Percentiles rank a stretch among this genome's conserved stretches.
Conservation (phyloP, 2,797 vertebrate genomes). For the Neopelma chrysocephalum region DNA sequence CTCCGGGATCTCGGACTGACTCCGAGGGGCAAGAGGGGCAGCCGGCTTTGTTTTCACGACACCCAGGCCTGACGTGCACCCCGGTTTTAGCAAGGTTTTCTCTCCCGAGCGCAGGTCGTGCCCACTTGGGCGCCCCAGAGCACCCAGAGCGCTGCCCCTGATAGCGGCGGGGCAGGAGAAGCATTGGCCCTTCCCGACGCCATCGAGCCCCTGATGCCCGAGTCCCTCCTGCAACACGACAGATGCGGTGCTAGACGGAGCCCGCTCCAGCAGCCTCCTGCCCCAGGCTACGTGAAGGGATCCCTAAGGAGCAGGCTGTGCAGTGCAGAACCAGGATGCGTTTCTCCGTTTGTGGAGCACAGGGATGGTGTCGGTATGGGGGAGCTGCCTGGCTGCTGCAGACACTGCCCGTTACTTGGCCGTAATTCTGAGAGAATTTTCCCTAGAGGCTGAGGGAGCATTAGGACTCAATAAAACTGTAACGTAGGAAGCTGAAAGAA, state of each 20-base stretch:
- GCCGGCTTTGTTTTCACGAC: too few species aligned
- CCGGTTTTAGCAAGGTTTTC: rapidly evolving
- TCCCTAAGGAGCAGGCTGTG: not conserved
- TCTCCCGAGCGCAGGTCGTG: rapidly evolving
- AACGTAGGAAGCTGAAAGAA: not conserved
- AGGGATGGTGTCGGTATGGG: rapidly evolving
- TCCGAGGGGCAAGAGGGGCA: too few species aligned
- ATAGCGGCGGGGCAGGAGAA: rapidly evolving
- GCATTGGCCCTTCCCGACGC: rapidly evolving
- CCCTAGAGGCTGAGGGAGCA: not conserved
- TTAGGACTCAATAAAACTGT: not conserved
- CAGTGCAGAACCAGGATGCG: not conserved
- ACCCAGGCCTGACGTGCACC: not conserved
- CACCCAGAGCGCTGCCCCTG: not conserved
- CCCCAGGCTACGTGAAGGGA: rapidly evolving
- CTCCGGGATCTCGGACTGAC: too few species aligned
- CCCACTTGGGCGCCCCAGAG: not conserved
- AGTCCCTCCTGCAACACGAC: rapidly evolving
- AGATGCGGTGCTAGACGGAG: rapidly evolving
- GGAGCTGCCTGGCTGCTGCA: not conserved
- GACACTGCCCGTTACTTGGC: rapidly evolving
- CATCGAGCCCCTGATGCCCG: rapidly evolving
- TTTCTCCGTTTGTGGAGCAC: not conserved
- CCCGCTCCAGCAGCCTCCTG: not conserved
- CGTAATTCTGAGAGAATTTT: not conserved